Conservation (phyloP, 2,113 vertebrate genomes). For the Rhombomys opimus region DNA sequence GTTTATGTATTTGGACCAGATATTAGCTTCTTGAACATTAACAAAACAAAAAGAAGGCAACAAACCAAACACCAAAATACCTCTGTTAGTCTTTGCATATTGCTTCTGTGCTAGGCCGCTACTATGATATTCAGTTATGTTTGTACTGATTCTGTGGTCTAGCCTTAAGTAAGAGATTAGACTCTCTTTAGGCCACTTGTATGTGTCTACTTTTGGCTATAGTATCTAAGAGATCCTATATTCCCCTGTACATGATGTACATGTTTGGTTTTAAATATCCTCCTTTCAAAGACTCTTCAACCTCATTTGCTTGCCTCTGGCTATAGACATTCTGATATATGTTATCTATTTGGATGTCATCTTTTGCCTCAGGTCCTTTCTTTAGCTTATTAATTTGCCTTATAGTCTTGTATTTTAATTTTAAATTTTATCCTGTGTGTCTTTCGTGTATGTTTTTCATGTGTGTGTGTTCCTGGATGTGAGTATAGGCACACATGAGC, state of each 20-base stretch:
- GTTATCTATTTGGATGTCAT: not conserved
- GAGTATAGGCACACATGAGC: too few species aligned
- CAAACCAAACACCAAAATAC: not conserved
- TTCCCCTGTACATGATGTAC: not conserved
- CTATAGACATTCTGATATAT: not conserved
- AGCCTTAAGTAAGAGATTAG: not conserved
- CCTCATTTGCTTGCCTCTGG: not conserved
- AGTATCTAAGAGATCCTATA: not conserved
- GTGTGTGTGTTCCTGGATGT: too few species aligned
- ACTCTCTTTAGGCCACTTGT: not conserved
- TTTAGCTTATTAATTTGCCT: not conserved
- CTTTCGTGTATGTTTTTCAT: too few species aligned
- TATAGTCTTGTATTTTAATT: not conserved
- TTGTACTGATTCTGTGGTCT: not conserved
- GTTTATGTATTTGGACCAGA: not conserved
- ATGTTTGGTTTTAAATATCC: not conserved
- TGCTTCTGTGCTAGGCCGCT: not conserved
- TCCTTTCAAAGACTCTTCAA: not conserved
- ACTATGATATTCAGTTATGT: not conserved
- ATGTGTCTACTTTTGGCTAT: not conserved
- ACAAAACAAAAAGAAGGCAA: not conserved
- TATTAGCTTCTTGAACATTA: not conserved
- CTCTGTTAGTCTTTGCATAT: not conserved
- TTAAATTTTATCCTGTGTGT: too few species aligned
- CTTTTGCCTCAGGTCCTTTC: not conserved